Evolutionary conservation across 2,888 invertebrate genomes (phyloP).

Genomic region (Agrilus cyanescens): DNA sequence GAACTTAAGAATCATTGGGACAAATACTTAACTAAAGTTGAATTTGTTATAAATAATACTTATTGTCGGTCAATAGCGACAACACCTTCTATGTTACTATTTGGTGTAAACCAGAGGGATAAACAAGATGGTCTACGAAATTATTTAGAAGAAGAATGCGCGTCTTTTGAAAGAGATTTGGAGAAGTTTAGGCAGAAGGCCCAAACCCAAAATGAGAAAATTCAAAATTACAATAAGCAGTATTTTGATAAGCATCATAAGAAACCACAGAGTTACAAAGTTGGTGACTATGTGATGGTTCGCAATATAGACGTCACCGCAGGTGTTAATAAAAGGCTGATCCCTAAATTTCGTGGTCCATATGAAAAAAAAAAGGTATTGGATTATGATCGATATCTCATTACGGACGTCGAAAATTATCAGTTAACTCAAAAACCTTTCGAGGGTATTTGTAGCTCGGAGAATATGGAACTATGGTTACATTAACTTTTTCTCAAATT

Average conservation of each 20-base stretch:
- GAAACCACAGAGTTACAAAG: conserved; percentile 6
- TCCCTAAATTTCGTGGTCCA: conserved; percentile 16
- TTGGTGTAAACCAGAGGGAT: conserved; percentile 9
- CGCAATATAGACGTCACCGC: conserved; percentile 13
- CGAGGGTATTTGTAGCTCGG: conserved; percentile 10
- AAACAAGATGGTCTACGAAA: background rate
- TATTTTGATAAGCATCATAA: conserved; percentile 9
- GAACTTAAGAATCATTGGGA: conserved; percentile 12
- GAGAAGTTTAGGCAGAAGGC: no score
- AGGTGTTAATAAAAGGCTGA: conserved; percentile 15
- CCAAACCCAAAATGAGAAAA: no score
- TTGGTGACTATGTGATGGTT: conserved; percentile 15
- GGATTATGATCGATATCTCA: conserved; percentile 16
- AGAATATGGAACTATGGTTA: conserved; percentile 8
- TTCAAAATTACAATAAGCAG: background rate
- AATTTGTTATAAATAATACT: conserved; percentile 4
- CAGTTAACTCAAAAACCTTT: conserved; percentile 12
- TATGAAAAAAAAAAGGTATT: conserved; percentile 14
- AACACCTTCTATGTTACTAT: conserved; percentile 8
- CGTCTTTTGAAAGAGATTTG: background rate
- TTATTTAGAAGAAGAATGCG: background rate
- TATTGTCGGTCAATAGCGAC: conserved; percentile 4
- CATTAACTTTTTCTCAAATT: no score
- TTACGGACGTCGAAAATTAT: conserved; percentile 11
- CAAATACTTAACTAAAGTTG: background rate